Evolutionary conservation across 2,797 vertebrate genomes (phyloP), one percentile per base, ranked within the genome.

Genomic region (Apogon talboti): DNA sequence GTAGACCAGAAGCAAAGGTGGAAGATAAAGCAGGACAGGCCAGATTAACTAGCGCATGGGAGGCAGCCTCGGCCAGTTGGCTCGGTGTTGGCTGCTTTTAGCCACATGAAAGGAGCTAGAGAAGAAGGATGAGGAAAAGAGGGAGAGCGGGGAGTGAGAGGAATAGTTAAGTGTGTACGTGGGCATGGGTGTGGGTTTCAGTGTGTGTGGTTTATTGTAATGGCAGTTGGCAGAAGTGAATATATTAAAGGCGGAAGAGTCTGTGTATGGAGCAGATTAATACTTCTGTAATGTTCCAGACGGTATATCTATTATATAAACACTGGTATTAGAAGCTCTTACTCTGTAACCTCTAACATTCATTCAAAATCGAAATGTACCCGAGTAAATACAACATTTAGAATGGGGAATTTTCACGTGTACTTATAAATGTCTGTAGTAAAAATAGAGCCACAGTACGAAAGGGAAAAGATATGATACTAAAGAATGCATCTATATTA

Each of bases 1-100:
- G 87, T 82, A 46, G 80, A 74, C 55, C 74, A 82, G 61, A 86
- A 83, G 79, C 83, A 85, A 84, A 84, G 81, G 81, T 87, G 74
- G 75, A 48, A 79, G 82, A 88, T 87, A 82, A 88, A 83, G 74
- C 64, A 38, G 74, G 76, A 76, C 62, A 74, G 77, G 68, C 21
- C 65, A 74, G 87, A 90, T 87, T 74, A 89, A 86, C 57, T 64
- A 79, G 75, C 43, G 15, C 76, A 71, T 10, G 54, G 76, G 71
- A 88, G 59, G 65, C 49, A 58, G 79, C 65, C 51, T 45, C 46
- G 48, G 71, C 66, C 71, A 71, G 69, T 71, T 87, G 79, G 71
- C 72, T 84, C 52, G 53, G 46, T 3, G 28, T 66, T 63, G 41
- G 58, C 67, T 79, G 79, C 78, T 80, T 85, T 82, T 59, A 79